Conservation (phyloP, 1,140 invertebrate species). For the Drosophila tani region DNA sequence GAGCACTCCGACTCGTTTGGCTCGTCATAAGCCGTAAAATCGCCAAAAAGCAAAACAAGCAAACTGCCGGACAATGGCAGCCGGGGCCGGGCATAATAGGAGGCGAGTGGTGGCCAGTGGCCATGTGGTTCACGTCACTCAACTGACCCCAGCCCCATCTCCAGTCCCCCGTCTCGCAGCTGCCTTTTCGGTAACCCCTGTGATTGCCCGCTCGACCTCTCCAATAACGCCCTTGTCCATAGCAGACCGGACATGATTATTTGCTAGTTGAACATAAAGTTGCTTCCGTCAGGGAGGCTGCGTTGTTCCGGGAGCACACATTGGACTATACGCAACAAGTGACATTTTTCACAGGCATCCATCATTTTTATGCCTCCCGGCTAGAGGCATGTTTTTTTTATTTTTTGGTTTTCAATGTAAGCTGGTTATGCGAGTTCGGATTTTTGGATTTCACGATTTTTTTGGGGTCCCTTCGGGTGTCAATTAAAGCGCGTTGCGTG, state of each 20-base stretch:
- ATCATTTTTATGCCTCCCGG: slow-evolving; percentile 71
- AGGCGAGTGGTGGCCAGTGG: slow-evolving; percentile 35
- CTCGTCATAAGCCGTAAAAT: slow-evolving; percentile 82
- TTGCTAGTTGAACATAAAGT: slow-evolving; percentile 83
- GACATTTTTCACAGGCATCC: slow-evolving; percentile 78
- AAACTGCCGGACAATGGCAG: slow-evolving; percentile 72
- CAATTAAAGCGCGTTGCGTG: slow-evolving; percentile 64
- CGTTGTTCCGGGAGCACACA: slow-evolving; percentile 15
- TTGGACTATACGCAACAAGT: slow-evolving; percentile 70
- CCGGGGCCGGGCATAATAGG: slow-evolving; percentile 26
- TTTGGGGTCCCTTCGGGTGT: slow-evolving; percentile 27
- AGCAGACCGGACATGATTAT: slow-evolving; percentile 75
- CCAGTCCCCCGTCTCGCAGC: neutral
- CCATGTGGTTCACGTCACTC: slow-evolving; percentile 75
- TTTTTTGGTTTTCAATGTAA: slow-evolving; percentile 11
- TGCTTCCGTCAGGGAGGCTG: slow-evolving; percentile 15
- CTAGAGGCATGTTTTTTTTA: slow-evolving; percentile 3
- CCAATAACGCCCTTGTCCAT: slow-evolving; percentile 38
- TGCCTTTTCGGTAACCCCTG: slow-evolving; percentile 22
- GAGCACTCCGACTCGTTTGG: slow-evolving; percentile 37
- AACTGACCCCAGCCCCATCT: slow-evolving; percentile 55
- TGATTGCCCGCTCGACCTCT: slow-evolving; percentile 39
- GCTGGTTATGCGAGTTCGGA: slow-evolving; percentile 4
- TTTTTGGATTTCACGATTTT: slow-evolving; percentile 18
- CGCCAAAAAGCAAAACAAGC: slow-evolving; percentile 80